Conservation (phyloP, 2,797 vertebrate species). For the Mallotus villosus region DNA sequence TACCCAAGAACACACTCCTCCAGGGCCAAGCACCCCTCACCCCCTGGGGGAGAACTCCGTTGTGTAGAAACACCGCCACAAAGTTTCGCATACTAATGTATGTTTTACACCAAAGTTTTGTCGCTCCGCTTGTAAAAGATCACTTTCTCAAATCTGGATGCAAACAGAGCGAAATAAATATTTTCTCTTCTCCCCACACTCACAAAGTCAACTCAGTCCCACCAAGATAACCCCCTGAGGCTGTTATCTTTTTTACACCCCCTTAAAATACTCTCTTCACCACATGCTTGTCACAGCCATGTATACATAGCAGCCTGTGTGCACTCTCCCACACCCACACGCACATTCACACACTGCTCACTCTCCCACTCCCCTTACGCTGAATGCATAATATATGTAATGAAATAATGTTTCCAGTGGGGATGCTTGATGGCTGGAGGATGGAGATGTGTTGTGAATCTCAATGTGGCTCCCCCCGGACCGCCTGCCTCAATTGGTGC, state of each 20-base stretch:
- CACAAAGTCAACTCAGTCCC: constrained; percentile 65
- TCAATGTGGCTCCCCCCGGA: constrained; percentile 73
- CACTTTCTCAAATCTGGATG: constrained; percentile 58
- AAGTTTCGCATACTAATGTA: constrained; percentile 37
- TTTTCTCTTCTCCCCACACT: constrained; percentile 61
- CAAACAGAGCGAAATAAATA: constrained; percentile 66
- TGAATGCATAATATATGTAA: constrained; percentile 86
- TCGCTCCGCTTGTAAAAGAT: constrained; percentile 31
- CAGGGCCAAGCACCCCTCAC: constrained; percentile 32
- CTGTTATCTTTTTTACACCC: constrained; percentile 59
- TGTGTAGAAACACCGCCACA: background rate
- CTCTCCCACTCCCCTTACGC: constrained; percentile 70
- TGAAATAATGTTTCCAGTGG: constrained; percentile 84
- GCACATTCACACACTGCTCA: constrained; percentile 60
- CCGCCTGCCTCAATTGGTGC: constrained; percentile 74
- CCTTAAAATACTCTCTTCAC: constrained; percentile 66
- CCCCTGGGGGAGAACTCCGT: background rate
- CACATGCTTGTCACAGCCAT: constrained; percentile 68
- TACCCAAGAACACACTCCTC: constrained; percentile 31
- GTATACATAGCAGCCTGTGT: constrained; percentile 68
- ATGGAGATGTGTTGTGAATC: constrained; percentile 74
- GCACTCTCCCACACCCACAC: constrained; percentile 63
- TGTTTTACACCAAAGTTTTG: constrained; percentile 45
- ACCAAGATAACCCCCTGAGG: constrained; percentile 64
- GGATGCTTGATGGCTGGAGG: constrained; percentile 73